Percentiles rank a stretch among this genome's conserved stretches.
Conservation (phyloP, 2,888 invertebrate species). For the Metacarcinus magister region DNA sequence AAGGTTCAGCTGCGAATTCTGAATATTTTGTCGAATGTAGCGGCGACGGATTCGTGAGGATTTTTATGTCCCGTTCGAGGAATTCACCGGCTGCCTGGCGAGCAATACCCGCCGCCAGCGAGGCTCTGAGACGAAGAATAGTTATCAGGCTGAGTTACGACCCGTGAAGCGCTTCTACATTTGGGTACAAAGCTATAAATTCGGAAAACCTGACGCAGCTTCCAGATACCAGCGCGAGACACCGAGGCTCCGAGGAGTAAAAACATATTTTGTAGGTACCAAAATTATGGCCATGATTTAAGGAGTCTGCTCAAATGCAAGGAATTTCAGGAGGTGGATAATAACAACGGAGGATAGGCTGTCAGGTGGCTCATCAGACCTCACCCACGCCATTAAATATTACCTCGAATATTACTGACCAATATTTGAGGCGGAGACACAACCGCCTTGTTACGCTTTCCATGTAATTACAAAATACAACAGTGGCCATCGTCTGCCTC, state of each 20-base stretch:
- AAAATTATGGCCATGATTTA: constrained; percentile 53
- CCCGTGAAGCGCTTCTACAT: constrained; percentile 53
- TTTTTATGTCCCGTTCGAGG: constrained; percentile 42
- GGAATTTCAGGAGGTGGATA: constrained; percentile 54
- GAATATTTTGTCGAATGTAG: constrained; percentile 1
- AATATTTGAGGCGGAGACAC: constrained; percentile 63
- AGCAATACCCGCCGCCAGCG: constrained; percentile 40
- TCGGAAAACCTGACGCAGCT: constrained; percentile 53
- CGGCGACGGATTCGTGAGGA: constrained; percentile 43
- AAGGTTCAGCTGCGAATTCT: not conserved
- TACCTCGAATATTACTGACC: constrained; percentile 63
- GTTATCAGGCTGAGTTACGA: constrained; percentile 53
- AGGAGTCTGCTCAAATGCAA: constrained; percentile 46
- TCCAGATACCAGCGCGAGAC: constrained; percentile 49
- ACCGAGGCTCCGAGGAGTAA: constrained; percentile 48
- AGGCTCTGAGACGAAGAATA: constrained; percentile 50
- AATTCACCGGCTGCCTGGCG: constrained; percentile 35
- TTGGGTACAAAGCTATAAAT: constrained; percentile 49
- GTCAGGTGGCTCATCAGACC: constrained; percentile 55
- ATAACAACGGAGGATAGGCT: constrained; percentile 46
- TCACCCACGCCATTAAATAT: constrained; percentile 37
- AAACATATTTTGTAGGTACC: constrained; percentile 53
- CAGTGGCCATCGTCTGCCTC: constrained; percentile 41
- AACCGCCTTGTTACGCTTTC: constrained; percentile 59
- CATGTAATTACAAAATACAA: constrained; percentile 69